phyloP scores from a whole-genome alignment of 2,113 vertebrate genomes.

The Herpetotheres cachinnans region DNA sequence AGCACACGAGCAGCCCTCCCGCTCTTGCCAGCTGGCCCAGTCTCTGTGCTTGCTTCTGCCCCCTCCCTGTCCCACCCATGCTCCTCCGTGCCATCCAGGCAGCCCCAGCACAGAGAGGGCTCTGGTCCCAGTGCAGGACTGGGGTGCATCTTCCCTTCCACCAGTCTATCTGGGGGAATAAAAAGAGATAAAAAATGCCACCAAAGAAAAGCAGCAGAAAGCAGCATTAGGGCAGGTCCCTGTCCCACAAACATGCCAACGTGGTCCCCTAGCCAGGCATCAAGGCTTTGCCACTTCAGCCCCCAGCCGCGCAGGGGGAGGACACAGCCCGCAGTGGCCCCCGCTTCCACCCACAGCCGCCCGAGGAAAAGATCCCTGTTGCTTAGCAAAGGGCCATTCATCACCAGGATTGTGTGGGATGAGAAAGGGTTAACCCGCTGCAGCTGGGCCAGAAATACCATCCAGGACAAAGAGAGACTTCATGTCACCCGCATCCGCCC shows the following conservation, averaged over 20 bases:
- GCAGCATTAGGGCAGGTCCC: not conserved
- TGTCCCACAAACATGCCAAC: not conserved
- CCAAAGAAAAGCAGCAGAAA: not conserved
- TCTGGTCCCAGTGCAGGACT: not conserved
- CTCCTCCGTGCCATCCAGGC: not conserved
- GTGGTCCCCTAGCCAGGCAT: not conserved
- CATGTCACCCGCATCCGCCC: not conserved
- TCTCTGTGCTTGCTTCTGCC: not conserved
- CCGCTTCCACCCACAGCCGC: not conserved
- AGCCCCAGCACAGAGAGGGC: rapidly evolving
- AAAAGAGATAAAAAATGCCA: not conserved
- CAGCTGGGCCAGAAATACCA: conserved; percentile 49
- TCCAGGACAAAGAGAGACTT: conserved; percentile 46
- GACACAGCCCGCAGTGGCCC: not conserved
- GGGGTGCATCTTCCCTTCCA: not conserved
- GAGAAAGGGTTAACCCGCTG: conserved; percentile 47
- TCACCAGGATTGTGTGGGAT: not conserved
- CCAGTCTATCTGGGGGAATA: not conserved
- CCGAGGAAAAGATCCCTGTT: not conserved
- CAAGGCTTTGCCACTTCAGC: not conserved
- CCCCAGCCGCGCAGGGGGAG: not conserved
- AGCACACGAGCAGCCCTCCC: not conserved
- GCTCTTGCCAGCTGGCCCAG: not conserved
- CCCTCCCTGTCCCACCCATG: not conserved
- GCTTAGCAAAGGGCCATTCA: conserved; percentile 32